Base-by-base conservation (phyloP, 2,888 invertebrate species). In the Meiosimyza decipiens region DNA sequence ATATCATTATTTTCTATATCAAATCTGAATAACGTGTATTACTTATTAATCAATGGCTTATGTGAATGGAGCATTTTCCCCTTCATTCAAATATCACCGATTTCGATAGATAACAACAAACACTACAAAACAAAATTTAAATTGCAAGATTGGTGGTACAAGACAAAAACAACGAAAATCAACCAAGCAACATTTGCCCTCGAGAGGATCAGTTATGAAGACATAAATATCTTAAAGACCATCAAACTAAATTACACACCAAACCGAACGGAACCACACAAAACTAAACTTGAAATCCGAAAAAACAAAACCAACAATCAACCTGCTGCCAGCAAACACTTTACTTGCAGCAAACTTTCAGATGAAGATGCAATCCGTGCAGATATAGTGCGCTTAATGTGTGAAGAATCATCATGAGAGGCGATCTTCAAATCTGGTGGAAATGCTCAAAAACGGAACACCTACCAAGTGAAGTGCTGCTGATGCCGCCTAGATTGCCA, bases 181-280 rank as follows among this genome's bases (percentile, higher is more conserved):
- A 52, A 72, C 64, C 57, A 65, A 54, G 51, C 50, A 69, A 47
- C 52, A 57, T 51, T 40, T 71, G 68, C 74, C 69, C 74, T 75
- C 75, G 69, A 75, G 75, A 75, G 71, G 73, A 77, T 74, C 75
- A 74, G 76, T 74, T 77, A 77, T 77, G 73, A 77, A 77, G 76
- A 77, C 75, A 75, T 77, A 76, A 76, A 76, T 76, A 75, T 76
- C 75, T 73, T 73, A 64, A 75, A 77, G 74, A 72, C 71, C 74
- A 77, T 72, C 69, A 74, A 71, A 72, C 60, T 57, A 73, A 71
- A 74, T 66, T 70, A 69, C 68, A 69, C 57, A 47, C 16, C 64
- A 63, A 73, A 59, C 54, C 9, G 40, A 40, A 40, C 40, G 40
- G 40, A 40, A 40, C 9, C 40, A 7, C 40, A 40, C 40, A 40